A percentile compares a stretch with the other conserved stretches of the same genome.
phyloP scores from a whole-genome alignment of 2,113 vertebrate species.

The Passer montanus region DNA sequence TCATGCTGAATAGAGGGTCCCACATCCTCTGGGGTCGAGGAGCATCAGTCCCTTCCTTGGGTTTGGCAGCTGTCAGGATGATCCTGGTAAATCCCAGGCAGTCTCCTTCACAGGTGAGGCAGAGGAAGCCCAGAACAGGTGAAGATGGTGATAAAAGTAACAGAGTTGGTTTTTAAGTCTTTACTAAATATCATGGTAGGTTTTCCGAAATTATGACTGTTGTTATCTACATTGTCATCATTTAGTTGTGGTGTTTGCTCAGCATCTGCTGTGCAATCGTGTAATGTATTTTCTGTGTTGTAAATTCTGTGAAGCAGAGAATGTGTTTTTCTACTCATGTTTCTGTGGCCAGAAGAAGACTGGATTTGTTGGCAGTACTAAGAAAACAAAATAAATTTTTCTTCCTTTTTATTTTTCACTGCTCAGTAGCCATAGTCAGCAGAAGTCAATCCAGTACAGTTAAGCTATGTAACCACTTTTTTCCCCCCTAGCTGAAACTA shows the following conservation, averaged over 20 bases:
- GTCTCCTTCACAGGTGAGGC: background rate
- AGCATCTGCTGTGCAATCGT: background rate
- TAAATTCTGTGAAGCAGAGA: background rate
- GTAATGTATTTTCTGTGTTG: background rate
- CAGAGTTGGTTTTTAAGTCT: background rate
- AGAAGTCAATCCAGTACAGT: background rate
- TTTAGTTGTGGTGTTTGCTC: background rate
- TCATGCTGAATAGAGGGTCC: background rate
- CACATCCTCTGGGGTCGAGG: background rate
- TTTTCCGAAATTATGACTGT: background rate
- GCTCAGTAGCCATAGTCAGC: background rate
- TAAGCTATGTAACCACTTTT: background rate
- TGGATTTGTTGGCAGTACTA: background rate
- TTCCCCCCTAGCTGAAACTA: background rate
- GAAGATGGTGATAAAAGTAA: background rate
- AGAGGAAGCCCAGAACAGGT: background rate
- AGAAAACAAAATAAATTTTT: background rate
- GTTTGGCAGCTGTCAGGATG: background rate
- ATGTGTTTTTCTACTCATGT: background rate
- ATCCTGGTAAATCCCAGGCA: background rate
- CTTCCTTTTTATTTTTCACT: background rate
- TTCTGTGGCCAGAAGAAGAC: background rate
- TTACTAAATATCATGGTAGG: background rate
- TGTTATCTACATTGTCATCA: background rate
- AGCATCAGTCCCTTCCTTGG: background rate